Conservation (phyloP, 2,888 invertebrate genomes). For the Neoscelio sp. region DNA sequence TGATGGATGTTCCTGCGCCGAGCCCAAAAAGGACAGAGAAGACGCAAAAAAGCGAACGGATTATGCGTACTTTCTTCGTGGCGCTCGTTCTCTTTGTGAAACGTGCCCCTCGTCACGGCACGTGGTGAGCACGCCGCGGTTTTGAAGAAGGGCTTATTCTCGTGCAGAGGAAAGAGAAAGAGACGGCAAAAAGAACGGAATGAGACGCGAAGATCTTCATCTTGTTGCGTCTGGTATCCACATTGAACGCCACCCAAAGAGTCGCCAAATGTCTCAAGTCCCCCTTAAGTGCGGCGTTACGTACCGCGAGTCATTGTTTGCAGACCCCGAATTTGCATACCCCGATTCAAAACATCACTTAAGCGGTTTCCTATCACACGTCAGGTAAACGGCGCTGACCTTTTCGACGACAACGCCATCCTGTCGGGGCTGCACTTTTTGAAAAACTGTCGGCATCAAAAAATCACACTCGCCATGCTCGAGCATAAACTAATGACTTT, state of each 20-base stretch:
- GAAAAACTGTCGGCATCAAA: slow-evolving; percentile 4
- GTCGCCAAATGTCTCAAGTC: slow-evolving; percentile 53
- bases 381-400: slow-evolving; percentile 35
- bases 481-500: background rate
- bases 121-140: slow-evolving; percentile 64
- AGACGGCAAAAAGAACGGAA: slow-evolving; percentile 49
- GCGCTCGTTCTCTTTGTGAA: slow-evolving; percentile 58
- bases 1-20: slow-evolving; percentile 55
- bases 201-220: slow-evolving; percentile 62
- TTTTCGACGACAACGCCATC: background rate
- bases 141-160: slow-evolving; percentile 49
- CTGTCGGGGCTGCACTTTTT: too few species aligned
- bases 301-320: slow-evolving; percentile 68
- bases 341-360: slow-evolving; percentile 73
- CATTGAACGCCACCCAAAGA: slow-evolving; percentile 76
- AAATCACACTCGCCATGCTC: background rate
- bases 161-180: slow-evolving; percentile 40
- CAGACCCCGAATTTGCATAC: slow-evolving; percentile 76
- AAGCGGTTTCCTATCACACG: slow-evolving; percentile 45
- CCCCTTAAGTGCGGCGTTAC: slow-evolving; percentile 58
- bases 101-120: slow-evolving; percentile 61
- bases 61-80: slow-evolving; percentile 55
- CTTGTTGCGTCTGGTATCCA: slow-evolving; percentile 72
- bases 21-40: slow-evolving; percentile 16
- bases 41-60: slow-evolving; percentile 45